Base-by-base conservation (phyloP, 2,888 invertebrate species). In the Nematopogon swammerdamellus region DNA sequence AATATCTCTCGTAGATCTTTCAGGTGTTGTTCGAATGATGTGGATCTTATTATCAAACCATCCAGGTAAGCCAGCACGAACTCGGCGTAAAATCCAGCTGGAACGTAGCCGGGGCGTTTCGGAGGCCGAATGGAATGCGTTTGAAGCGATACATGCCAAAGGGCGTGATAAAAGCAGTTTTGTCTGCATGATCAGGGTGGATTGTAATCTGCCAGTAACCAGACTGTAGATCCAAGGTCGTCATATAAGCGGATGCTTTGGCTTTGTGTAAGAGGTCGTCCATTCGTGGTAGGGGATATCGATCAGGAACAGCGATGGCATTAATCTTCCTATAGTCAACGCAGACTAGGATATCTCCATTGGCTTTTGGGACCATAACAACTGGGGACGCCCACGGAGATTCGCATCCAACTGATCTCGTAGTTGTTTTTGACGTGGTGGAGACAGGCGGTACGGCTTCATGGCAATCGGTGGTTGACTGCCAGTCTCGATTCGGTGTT, bases 371-470 rank as follows among this genome's bases (percentile, higher is more conserved):
- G 0, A 62, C 57, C 19, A 62, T 20, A 1, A 62, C 56, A 1
- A 54, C 57, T 2, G 53, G 52, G 0, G 64, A 55, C 1, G 62
- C 57, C 63, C 63, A 67, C 1, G 57, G 58, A 8, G 59, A 59
- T 48, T 60, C 59, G 45, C 59, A 59, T 55, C 51, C 2, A 57
- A 44, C 20, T 57, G 0, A 57, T 57, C 45, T 58, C 57, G 19
- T 57, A 56, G 36, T 57, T 56, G 44, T 57, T 58, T 3, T 57
- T 56, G 10, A 57, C 49, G 20, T 54, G 50, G 45, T 11, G 58
- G 60, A 1, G 63, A 60, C 52, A 67, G 45, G 19, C 63, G 50
- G 52, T 65, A 67, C 0, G 64, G 65, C 0, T 63, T 63, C 3
- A 58, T 54, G 1, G 65, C 58, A 18, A 67, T 59, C 1, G 67